Percentiles rank a stretch among this genome's conserved stretches.
Conservation (phyloP, 1,140 invertebrate species). For the Brachionus rubens region DNA sequence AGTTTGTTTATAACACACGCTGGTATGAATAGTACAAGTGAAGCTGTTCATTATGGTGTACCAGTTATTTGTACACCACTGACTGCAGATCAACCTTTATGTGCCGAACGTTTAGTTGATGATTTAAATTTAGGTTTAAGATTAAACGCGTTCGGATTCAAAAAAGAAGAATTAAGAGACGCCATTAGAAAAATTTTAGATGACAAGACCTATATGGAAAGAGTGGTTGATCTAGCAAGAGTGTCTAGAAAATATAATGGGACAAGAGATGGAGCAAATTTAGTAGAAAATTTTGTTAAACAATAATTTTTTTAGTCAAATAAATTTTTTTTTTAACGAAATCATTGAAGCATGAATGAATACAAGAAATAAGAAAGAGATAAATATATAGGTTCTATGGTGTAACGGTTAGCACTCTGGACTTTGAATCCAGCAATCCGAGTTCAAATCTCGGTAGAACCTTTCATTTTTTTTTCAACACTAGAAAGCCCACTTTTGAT, state of each 20-base stretch:
- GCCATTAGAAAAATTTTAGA: not conserved
- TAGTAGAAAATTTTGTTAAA: not conserved
- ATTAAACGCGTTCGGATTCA: not conserved
- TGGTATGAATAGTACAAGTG: conserved; percentile 74
- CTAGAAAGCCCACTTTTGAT: no score
- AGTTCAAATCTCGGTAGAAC: no score
- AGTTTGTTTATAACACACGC: conserved; percentile 75
- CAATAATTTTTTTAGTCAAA: not conserved
- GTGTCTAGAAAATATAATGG: conserved; percentile 2
- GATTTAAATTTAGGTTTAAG: conserved; percentile 31
- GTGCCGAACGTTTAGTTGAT: conserved; percentile 15
- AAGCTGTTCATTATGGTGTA: conserved; percentile 74
- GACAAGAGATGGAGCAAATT: not conserved
- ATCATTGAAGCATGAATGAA: no score
- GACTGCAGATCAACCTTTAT: conserved; percentile 56
- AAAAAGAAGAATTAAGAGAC: not conserved
- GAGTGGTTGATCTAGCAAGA: not conserved
- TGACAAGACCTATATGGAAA: not conserved
- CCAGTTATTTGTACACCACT: conserved; percentile 72
- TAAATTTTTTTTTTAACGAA: no score
- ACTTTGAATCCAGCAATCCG: no score
- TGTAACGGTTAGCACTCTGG: no score
- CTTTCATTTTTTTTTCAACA: no score
- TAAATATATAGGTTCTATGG: no score
- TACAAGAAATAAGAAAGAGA: no score